These are phyloP conservation scores for Psilopogon haemacephalus DNA, from an alignment of 2,113 vertebrate species.

Conservation along the genomic window DNA sequence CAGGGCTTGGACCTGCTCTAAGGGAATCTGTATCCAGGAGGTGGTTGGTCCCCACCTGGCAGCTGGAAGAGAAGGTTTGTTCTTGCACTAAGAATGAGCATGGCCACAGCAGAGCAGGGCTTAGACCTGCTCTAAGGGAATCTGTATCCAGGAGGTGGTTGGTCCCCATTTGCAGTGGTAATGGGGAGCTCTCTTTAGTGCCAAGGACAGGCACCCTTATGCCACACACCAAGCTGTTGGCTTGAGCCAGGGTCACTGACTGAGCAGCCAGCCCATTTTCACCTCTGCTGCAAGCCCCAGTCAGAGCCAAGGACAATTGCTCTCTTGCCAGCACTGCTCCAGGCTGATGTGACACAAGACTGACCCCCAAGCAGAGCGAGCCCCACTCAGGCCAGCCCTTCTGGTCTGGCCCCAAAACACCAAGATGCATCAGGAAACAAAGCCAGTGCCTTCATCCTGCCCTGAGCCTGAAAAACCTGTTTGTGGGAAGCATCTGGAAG, in stretches of 20 bases:
- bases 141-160: not conserved
- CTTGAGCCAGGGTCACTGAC: not conserved
- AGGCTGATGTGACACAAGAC: not conserved
- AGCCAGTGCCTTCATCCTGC: not conserved
- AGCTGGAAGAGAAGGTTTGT: not conserved
- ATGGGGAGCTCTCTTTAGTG: not conserved
- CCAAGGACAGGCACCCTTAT: not conserved
- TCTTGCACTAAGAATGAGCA: not conserved
- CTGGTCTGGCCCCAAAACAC: not conserved
- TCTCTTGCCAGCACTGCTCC: not conserved
- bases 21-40: not conserved
- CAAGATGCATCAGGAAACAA: not conserved
- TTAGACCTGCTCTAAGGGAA: not conserved
- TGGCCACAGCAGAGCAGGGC: not conserved
- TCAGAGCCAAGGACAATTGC: not conserved
- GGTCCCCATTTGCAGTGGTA: accelerated
- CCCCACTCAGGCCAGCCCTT: not conserved
- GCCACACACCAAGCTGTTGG: not conserved
- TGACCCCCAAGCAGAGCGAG: not conserved
- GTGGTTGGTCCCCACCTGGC: not conserved
- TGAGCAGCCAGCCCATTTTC: not conserved
- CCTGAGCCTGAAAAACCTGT: not conserved
- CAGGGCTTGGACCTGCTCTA: not conserved
- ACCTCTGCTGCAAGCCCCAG: not conserved
- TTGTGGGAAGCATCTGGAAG: not conserved